These are phyloP conservation scores for Dascillus cervinus DNA, from an alignment of 2,888 invertebrate species.

Conservation along the genomic window DNA sequence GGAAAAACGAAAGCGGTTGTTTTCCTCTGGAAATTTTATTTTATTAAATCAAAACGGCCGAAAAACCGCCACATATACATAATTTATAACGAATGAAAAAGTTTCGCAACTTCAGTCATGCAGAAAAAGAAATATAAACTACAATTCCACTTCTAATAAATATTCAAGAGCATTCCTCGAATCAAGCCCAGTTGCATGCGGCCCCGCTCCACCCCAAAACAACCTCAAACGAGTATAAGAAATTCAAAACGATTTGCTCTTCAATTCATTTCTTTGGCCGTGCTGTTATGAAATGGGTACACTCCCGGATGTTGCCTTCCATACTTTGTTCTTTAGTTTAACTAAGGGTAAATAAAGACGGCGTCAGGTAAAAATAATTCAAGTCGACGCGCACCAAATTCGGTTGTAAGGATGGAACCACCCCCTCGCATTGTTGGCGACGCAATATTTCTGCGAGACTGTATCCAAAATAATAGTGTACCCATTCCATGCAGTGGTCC, in stretches of 20 bases:
- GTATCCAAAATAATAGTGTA: conserved; percentile 33
- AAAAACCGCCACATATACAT: conserved; percentile 18
- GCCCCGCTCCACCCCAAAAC: conserved; percentile 13
- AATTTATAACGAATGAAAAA: conserved; percentile 24
- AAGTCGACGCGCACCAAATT: no score
- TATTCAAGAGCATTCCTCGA: conserved; percentile 21
- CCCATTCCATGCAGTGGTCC: conserved; percentile 33
- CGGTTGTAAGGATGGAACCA: conserved; percentile 16
- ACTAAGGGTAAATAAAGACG: no score
- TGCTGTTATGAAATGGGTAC: no score
- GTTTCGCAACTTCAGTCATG: conserved; percentile 21
- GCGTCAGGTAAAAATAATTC: no score
- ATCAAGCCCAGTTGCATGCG: conserved; percentile 16
- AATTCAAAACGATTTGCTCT: conserved; percentile 15
- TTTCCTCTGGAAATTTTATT: no score
- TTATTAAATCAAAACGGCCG: no score
- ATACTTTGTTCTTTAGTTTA: no score
- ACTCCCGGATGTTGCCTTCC: no score
- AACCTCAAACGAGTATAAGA: conserved; percentile 15
- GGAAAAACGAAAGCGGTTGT: no score
- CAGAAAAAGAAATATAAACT: conserved; percentile 22
- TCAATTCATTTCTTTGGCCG: conserved; percentile 7
- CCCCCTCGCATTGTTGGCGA: conserved; percentile 18
- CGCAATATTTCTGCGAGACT: conserved; percentile 27
- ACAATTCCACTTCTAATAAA: conserved; percentile 23